These are phyloP conservation scores for Heloderma charlesbogerti DNA, from an alignment of 2,113 vertebrate genomes.

Conservation along the genomic window DNA sequence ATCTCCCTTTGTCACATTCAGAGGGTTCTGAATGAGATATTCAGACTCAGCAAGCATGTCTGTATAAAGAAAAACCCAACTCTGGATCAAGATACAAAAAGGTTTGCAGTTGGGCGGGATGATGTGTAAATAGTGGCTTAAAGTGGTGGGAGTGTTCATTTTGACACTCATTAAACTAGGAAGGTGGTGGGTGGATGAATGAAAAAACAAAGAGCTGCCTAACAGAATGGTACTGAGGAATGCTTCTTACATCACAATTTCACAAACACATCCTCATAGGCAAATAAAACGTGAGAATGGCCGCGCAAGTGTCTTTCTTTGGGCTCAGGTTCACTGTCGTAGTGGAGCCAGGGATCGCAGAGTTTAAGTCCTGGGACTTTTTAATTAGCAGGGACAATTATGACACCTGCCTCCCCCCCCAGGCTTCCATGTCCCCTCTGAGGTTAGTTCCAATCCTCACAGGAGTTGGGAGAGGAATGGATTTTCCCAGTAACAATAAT, in stretches of 20 bases:
- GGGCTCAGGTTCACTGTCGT: neutral
- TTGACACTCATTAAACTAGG: constrained; percentile 66
- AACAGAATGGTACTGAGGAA: constrained; percentile 54
- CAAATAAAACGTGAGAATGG: neutral
- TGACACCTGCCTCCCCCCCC: no score
- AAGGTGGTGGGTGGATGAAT: constrained; percentile 73
- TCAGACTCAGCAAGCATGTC: constrained; percentile 49
- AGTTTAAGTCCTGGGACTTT: no score
- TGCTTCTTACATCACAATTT: neutral
- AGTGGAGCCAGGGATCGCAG: no score
- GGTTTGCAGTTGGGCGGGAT: constrained; percentile 56
- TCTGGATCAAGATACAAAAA: constrained; percentile 19
- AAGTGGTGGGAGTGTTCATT: constrained; percentile 61
- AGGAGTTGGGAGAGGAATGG: no score
- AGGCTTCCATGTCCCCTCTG: no score
- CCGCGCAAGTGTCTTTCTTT: neutral
- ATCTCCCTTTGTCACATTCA: constrained; percentile 29
- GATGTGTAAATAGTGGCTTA: constrained; percentile 55
- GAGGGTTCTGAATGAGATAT: constrained; percentile 47
- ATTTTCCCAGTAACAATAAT: no score
- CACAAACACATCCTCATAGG: neutral
- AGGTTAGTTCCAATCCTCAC: no score
- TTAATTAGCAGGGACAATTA: no score
- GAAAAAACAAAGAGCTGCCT: constrained; percentile 71
- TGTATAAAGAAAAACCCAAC: constrained; percentile 55